Evolutionary conservation across 2,113 vertebrate genomes (phyloP), one percentile per base, ranked within the genome.

Genomic region (Scomber japonicus): DNA sequence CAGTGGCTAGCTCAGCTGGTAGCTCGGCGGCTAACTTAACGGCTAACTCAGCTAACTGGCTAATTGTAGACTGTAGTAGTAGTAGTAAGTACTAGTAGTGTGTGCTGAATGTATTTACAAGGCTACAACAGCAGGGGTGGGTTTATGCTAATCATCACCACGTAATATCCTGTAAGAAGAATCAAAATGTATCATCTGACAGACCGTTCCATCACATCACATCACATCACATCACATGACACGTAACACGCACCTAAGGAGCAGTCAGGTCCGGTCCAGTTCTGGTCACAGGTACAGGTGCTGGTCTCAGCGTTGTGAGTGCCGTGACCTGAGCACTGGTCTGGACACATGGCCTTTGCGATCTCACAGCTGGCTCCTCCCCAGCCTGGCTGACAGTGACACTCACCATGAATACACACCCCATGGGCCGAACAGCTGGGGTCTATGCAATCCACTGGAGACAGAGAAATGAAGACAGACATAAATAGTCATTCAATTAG

Each of bases 301-400:
- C 94, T 96, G 49, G 96, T 97, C 83, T 99, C 97, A 9, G 97
- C 92, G 40, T 96, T 95, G 87, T 97, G 96, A 1, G 97, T 97
- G n/a, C 98, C 98, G 0, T 99, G 98, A 4, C 98, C 97, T 0
- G 98, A 99, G 71, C 98, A 99, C 89, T 99, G 98, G 83, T 99
- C 98, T 0, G 98, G 96, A 80, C 98, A 99, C 96, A 98, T 96
- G 0, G 97, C 97, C 93, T 99, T 99, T 69, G 97, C 92, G 3
- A 97, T 96, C 90, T 99, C 98, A 88, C 98, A 99, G 89, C 94
- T 98, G 93, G 81, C 95, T 31, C 98, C 98, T 0, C 97, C 97
- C 97, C 98, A 99, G 30, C 97, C 97, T 0, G 96, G 96, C 81
- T 95, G 97, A 89, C 98, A 99, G 89, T 99, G 98, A 71, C 98